Base-by-base conservation (phyloP, 1,140 invertebrate species). In the Drosophila suzukii region DNA sequence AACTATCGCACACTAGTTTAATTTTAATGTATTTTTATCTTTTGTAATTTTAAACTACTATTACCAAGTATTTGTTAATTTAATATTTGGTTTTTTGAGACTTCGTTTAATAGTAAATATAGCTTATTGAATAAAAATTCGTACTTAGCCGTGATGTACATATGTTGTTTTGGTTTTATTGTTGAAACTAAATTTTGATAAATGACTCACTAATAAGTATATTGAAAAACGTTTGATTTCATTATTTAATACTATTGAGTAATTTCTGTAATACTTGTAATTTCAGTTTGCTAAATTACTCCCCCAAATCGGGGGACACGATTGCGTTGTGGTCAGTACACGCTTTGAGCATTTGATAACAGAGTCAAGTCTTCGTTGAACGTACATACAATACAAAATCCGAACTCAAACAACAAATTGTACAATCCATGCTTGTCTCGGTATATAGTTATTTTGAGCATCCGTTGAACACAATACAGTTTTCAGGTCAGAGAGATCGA, bases 71-170 rank as follows among this genome's bases (percentile, higher is more conserved):
- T 58, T 46, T 77, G 50, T 67, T 71, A 65, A 38, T 67, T 63
- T 57, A 57, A 61, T 54, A 20, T 56, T 79, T 57, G 30, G 54
- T 61, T 81, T 75, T 51, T 63, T 77, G 60, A 85, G 83, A 78
- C 76, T 61, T 81, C 53, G 46, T 66, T 63, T 55, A 55, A 17
- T 53, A 75, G 71, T 75, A 70, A 78, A 78, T 75, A 67, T 88
- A 85, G 78, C 82, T 85, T 85, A 85, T 75, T 88, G 85, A 85
- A 88, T 85, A 85, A 85, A 85, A 85, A 85, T 85, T 85, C 82
- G 82, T 85, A 85, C 82, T 85, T 88, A 85, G 82, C 85, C 83
- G 75, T 81, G 74, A 86, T 85, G 63, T 67, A 83, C 71, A 83
- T 83, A 82, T 63, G 54, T 77, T 84, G 58, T 77, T 77, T 81